Percentiles rank a stretch among this genome's conserved stretches.
Conservation (phyloP, 2,888 invertebrate species). For the Leptopilina drosophilae region DNA sequence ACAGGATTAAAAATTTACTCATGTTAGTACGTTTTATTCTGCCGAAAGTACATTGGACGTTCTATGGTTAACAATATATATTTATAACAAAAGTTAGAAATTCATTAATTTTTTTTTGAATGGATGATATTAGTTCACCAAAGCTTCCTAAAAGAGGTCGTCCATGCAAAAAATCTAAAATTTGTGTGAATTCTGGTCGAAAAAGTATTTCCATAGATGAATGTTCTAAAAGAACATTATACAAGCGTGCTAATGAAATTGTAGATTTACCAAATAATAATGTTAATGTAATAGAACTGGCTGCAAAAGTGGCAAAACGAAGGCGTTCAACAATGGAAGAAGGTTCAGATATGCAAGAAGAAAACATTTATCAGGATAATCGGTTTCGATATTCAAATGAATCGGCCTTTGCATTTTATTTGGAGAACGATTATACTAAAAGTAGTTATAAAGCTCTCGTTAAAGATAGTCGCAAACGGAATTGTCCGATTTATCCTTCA, state of each 20-base stretch:
- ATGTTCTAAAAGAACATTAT: background rate
- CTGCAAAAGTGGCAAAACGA: background rate
- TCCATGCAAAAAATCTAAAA: background rate
- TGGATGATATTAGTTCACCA: background rate
- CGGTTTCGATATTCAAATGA: background rate
- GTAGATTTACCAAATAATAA: background rate
- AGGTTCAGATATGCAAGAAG: background rate
- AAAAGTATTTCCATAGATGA: background rate
- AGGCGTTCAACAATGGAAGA: background rate
- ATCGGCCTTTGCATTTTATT: background rate
- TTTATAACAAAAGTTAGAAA: background rate
- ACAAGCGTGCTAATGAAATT: conserved; percentile 1
- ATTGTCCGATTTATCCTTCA: background rate
- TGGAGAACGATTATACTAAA: background rate
- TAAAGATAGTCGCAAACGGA: background rate
- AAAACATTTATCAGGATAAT: background rate
- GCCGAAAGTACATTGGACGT: background rate
- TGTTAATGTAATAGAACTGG: background rate
- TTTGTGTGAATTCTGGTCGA: background rate
- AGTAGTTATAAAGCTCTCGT: background rate
- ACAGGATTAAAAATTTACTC: background rate
- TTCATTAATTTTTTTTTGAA: background rate
- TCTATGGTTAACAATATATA: background rate
- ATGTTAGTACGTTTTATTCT: background rate
- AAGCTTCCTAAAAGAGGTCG: background rate